Conservation (phyloP, 2,113 vertebrate genomes). For the Strix uralensis region DNA sequence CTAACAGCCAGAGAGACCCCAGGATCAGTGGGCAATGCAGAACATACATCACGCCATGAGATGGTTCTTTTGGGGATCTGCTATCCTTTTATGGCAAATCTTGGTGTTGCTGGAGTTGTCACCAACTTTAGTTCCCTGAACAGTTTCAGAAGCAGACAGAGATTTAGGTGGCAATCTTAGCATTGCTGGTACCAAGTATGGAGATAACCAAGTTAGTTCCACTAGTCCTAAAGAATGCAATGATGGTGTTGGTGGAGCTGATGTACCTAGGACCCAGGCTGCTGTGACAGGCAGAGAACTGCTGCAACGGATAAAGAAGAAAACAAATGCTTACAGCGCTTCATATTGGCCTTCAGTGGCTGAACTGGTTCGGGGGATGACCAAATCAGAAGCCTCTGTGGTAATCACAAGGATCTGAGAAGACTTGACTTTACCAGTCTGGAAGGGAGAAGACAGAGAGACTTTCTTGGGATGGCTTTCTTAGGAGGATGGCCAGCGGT, state of each 20-base stretch:
- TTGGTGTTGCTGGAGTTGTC: background rate
- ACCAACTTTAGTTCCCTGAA: background rate
- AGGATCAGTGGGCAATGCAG: background rate
- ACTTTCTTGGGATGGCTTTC: background rate
- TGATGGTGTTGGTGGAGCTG: background rate
- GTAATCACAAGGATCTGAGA: background rate
- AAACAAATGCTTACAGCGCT: background rate
- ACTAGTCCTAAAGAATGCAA: background rate
- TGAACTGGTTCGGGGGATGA: background rate
- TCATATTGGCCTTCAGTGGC: background rate
- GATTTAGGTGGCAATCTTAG: background rate
- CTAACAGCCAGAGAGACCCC: background rate
- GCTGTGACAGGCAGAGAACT: background rate
- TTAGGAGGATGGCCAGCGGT: background rate
- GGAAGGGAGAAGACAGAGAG: slow-evolving; percentile 10
- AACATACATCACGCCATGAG: background rate
- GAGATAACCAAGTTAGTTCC: background rate
- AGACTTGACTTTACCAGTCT: background rate
- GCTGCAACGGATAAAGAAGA: background rate
- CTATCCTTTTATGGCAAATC: background rate
- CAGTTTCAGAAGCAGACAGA: background rate
- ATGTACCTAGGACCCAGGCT: background rate
- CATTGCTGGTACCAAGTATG: background rate
- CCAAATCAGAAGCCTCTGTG: slow-evolving; percentile 8
- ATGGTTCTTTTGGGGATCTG: background rate